Conservation (phyloP, 2,888 invertebrate genomes). For the Epirrhoe alternata region DNA sequence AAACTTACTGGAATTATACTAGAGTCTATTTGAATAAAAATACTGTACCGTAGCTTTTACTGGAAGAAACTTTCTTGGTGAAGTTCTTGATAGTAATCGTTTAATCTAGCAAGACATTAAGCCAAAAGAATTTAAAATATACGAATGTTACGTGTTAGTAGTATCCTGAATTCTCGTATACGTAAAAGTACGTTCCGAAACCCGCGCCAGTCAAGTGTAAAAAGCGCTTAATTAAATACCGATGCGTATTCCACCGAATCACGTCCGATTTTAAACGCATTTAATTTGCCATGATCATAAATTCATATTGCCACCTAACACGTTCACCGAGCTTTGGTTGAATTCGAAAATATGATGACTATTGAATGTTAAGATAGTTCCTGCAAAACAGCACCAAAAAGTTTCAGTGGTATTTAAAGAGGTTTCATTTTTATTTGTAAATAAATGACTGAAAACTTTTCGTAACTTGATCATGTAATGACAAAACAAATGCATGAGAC, state of each 20-base stretch:
- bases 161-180: conserved; percentile 6
- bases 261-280: conserved; percentile 71
- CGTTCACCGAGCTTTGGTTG: conserved; percentile 65
- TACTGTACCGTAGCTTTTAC: conserved; percentile 39
- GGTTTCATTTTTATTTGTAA: no score
- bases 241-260: conserved; percentile 62
- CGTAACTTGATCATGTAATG: no score
- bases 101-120: conserved; percentile 30
- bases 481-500: no score
- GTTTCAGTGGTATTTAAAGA: no score
- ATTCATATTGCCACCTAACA: conserved; percentile 79
- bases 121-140: not conserved
- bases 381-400: no score
- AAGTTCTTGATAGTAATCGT: conserved; percentile 30
- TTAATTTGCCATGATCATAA: conserved; percentile 77
- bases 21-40: conserved; percentile 47
- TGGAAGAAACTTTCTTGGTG: conserved; percentile 29
- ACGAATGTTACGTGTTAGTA: not conserved
- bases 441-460: no score
- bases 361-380: conserved; percentile 52
- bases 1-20: conserved; percentile 49
- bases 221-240: conserved; percentile 73
- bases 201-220: conserved; percentile 58
- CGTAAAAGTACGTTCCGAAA: conserved; percentile 36
- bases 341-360: conserved; percentile 71